Evolutionary conservation across 2,797 vertebrate species (phyloP), one percentile per base, ranked within the genome.

Genomic region (Poecilia wingei): DNA sequence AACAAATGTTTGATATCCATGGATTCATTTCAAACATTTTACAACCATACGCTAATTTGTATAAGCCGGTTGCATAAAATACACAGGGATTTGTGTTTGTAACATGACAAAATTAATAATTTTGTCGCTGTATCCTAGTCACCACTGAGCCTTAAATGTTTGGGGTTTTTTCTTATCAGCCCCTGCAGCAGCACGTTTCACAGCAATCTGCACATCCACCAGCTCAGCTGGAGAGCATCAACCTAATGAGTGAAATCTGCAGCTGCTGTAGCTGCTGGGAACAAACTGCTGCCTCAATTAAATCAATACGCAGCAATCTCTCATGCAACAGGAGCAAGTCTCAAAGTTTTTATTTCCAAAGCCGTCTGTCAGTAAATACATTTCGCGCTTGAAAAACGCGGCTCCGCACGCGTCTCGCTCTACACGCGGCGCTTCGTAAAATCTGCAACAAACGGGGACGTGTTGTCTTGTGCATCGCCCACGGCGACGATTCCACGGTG

Each of bases 291-390:
- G 36, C 55, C 39, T 43, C 1, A 49, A 55, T 69, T 16, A 75
- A 39, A 61, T 79, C 51, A 81, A 57, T 79, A 76, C 55, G 74
- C 61, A 18, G 28, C 33, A 9, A 53, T 76, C 71, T 33, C 36
- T 69, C 77, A 77, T 75, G 77, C 33, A 79, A 80, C 83, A 82
- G 80, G 25, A 85, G 79, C 39, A n/a, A 76, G 73, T 31, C 77
- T 82, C 36, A 41, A 25, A 70, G 5, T 16, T 43, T 85, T 94
- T 91, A 88, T 94, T 94, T 93, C 90, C 93, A 93, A 51, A 94
- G 93, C 87, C 92, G 91, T 90, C 75, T 93, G 91, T 89, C 85
- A 84, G 76, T 89, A 85, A 77, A 89, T 89, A 92, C 90, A 92
- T 0, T 13, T 87, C 84, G 75, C 76, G 86, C 75, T 86, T 66